Evolutionary conservation across 2,888 invertebrate genomes (phyloP), one percentile per base, ranked within the genome.

Genomic region (Hymenopus coronatus): DNA sequence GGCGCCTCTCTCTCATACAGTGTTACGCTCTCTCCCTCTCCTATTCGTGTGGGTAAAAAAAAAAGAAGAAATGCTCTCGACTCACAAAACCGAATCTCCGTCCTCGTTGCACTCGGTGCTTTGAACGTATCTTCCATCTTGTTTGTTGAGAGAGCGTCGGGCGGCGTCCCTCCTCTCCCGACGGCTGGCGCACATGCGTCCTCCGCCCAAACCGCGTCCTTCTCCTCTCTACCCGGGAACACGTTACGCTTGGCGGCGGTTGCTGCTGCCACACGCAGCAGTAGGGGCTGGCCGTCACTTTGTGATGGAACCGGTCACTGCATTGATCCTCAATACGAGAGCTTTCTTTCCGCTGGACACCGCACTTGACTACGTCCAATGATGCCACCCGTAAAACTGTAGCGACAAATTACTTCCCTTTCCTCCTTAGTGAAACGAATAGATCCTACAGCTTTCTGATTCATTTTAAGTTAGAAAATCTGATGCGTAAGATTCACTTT

Each of bases 1-100:
- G 82, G 87, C 87, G 87, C 87, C 82, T 85, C 85, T 82, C 87
- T 12, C 82, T 30, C 86, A 70, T 28, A 40, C 40, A 40, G 40
- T 40, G 40, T 40, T 40, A 40, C 40, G 40, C 40, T 40, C 40
- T 40, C 40, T 40, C 54, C 54, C 25, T 25, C 25, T 25, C 54
- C 54, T 4, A 6, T 70, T 70, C 54, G 20, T 70, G 20, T 70
- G 54, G 54, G 40, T 4, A 9, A 40, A 20, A 20, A 20, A 20
- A 70, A 70, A 25, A 6, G 20, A 70, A 20, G 54, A 1, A 40
- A 40, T 40, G 15, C 54, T 70, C 54, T 6, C 20, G 54, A 15
- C 25, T 25, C 15, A 15, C 15, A 70, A 70, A 70, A 15, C 54
- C 20, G 25, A 70, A 70, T 70, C 20, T 70, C 54, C 6, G 25